Evolutionary conservation across 37 sponge, comb jelly and placozoan species (phyloP).

Genomic region (Halisarca cf. caerulea): DNA sequence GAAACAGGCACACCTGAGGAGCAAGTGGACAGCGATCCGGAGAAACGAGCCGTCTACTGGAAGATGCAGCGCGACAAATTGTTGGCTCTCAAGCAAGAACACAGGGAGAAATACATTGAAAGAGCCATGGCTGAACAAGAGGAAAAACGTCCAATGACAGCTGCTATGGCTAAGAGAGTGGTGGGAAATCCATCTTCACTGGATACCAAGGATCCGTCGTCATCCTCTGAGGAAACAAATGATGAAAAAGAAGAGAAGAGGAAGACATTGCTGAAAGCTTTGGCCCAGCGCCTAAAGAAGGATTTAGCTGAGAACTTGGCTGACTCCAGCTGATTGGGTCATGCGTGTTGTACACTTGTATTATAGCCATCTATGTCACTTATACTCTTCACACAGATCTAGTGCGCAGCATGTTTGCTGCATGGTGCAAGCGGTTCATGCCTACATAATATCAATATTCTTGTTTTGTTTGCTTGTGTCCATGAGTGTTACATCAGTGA

Average conservation of each 20-base stretch:
- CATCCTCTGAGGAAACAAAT: background rate
- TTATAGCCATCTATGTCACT: too few relatives aligned
- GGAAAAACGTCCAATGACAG: background rate
- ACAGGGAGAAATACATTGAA: slow-evolving; percentile 4
- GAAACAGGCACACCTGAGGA: background rate
- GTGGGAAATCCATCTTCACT: background rate
- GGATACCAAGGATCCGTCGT: too few relatives aligned
- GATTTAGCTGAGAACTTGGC: background rate
- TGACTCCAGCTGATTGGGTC: too few relatives aligned
- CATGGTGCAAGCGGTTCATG: too few relatives aligned
- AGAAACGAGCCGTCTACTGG: slow-evolving; percentile 13
- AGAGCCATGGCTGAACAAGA: background rate
- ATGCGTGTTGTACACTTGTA: too few relatives aligned
- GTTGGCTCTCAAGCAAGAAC: slow-evolving; percentile 11
- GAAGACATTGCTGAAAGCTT: background rate
- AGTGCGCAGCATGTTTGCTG: too few relatives aligned
- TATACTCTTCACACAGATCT: too few relatives aligned
- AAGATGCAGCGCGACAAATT: background rate
- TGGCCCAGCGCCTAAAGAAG: slow-evolving; percentile 12
- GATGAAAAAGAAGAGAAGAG: background rate
- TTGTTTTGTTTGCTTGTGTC: too few relatives aligned
- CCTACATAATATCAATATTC: too few relatives aligned
- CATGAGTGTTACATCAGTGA: too few relatives aligned
- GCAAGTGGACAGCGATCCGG: slow-evolving; percentile 1
- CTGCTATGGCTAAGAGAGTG: slow-evolving; percentile 5